These are phyloP conservation scores for Hippoglossus hippoglossus DNA, from an alignment of 2,797 vertebrate genomes.

Conservation along the genomic window DNA sequence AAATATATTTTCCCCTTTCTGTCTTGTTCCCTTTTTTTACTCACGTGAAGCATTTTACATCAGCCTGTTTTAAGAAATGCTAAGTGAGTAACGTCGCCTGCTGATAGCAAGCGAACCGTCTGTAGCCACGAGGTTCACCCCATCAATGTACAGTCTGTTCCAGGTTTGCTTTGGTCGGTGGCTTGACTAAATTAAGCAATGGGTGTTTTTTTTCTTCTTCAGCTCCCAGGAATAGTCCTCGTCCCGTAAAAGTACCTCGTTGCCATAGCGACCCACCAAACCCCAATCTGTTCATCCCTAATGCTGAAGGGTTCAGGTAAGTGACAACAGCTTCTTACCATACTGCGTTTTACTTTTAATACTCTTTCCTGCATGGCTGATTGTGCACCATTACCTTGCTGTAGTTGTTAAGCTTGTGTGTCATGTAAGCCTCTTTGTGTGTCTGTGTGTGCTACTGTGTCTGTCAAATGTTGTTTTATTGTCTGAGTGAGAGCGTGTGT, in stretches of 20 bases:
- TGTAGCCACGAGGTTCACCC: background rate
- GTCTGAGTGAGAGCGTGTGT: constrained; percentile 19
- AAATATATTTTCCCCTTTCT: background rate
- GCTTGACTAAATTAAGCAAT: constrained; percentile 3
- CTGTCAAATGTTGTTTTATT: too few relatives aligned
- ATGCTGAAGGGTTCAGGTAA: constrained; percentile 96
- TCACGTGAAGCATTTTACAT: background rate
- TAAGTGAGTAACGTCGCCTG: background rate
- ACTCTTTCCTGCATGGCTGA: constrained; percentile 58
- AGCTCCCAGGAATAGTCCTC: constrained; percentile 95
- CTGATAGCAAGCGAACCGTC: background rate
- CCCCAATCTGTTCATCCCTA: constrained; percentile 94
- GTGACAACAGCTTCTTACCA: background rate
- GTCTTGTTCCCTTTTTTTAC: background rate
- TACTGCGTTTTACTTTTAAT: background rate
- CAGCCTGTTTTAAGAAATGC: background rate
- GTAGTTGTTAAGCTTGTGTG: constrained; percentile 29
- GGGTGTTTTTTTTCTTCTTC: constrained; percentile 38
- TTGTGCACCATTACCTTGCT: constrained; percentile 20
- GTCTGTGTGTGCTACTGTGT: too few relatives aligned
- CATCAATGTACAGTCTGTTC: constrained; percentile 6
- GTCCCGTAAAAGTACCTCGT: constrained; percentile 96
- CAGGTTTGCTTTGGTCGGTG: background rate
- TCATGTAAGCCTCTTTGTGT: constrained; percentile 21
- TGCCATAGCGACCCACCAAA: constrained; percentile 99